Evolutionary conservation across 2,113 vertebrate genomes (phyloP), one percentile per base, ranked within the genome.

Genomic region (Zosterops lateralis): DNA sequence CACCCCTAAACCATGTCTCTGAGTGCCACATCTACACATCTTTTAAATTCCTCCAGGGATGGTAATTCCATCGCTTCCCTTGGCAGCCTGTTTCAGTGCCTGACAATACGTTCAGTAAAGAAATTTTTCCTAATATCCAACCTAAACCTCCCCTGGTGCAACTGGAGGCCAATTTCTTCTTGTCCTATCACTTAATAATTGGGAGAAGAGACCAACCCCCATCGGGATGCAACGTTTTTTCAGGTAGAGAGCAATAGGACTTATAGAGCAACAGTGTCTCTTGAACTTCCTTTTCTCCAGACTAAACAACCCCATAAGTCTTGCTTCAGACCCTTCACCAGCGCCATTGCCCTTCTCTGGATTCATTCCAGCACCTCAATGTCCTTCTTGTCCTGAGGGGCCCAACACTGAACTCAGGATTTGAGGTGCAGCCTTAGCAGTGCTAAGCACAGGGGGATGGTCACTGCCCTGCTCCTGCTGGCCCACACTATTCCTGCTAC

Each of bases 381-480:
- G 12, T 10, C 25, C 3, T 64, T 48, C 9, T 57, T 36, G 14
- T 4, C 5, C 4, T 17, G 44, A 58, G 8, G 4, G 21, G 17
- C 7, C 17, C 42, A 65, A 32, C 5, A 5, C 5, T 22, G 26
- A 65, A 19, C 36, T 22, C 10, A 10, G 26, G 29, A 28, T 36
- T 44, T 0, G 0, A 50, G 14, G 14, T 50, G 67, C 1, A 0
- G 34, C 36, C 17, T 65, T 26, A 50, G 0, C 9, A 50, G 17
- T 50, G 57, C 31, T 0, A 0, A 42, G 2, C 8, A 15, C 17
- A 42, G 26, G 0, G 17, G 10, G 11, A 31, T 0, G 2, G 1
- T 34, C 42, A 1, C 31, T 87, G 10, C 5, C 13, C 24, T 50
- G 25, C 16, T 56, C 34, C 42, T 65, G 11, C 31, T 42, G 42